Conservation (phyloP, 2,888 invertebrate genomes). For the Dolichomitus sp. region DNA sequence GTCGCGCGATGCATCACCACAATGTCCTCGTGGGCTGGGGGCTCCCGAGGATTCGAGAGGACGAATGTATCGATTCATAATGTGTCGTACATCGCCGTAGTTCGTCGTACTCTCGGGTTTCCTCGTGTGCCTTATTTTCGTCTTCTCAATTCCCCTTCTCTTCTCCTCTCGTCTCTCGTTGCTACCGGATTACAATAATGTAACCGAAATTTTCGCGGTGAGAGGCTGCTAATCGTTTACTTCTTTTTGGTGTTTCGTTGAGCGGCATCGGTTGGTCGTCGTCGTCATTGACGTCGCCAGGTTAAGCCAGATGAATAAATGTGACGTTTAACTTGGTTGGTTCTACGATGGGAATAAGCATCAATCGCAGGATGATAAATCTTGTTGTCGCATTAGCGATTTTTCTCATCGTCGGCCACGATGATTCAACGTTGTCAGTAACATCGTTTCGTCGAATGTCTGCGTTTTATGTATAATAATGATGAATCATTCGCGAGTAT, state of each 20-base stretch:
- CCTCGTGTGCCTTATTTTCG: background rate
- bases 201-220: background rate
- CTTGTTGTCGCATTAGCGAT: background rate
- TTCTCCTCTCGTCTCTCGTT: slow-evolving; percentile 4
- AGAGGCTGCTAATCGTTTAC: background rate
- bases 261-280: background rate
- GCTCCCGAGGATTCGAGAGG: background rate
- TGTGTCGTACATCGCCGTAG: background rate
- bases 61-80: background rate
- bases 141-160: background rate
- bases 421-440: slow-evolving; percentile 2
- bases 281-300: slow-evolving; percentile 9
- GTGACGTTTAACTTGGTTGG: background rate
- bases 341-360: background rate
- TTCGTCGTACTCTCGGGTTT: background rate
- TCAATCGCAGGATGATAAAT: background rate
- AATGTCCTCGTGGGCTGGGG: background rate
- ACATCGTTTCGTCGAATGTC: slow-evolving; percentile 13
- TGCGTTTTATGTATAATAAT: slow-evolving; percentile 12
- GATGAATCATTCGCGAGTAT: slow-evolving; percentile 11
- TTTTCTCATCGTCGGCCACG: background rate
- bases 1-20: background rate
- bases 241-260: slow-evolving; percentile 30
- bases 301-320: background rate
- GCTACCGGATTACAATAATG: background rate